phyloP scores from a whole-genome alignment of 2,888 invertebrate genomes.

The Strigamia maritima region DNA sequence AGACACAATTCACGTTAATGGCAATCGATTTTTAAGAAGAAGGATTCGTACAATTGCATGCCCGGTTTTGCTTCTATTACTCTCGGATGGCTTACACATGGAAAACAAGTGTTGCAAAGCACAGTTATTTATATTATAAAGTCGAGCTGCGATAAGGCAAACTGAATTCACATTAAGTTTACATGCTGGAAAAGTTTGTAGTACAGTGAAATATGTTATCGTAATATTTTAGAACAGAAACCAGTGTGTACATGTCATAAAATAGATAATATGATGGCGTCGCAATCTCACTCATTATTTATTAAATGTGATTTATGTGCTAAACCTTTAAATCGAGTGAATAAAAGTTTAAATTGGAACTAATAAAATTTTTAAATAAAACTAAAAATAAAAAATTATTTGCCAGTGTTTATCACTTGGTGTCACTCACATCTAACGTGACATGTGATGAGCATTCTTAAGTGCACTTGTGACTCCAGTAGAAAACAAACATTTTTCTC shows the following conservation, averaged over 20 bases:
- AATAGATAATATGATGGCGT: too few species aligned
- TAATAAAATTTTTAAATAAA: not conserved
- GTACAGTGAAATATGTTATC: too few species aligned
- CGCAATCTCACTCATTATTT: too few species aligned
- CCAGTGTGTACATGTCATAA: too few species aligned
- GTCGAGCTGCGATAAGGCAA: too few species aligned
- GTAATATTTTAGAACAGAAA: too few species aligned
- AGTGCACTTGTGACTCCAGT: conserved; percentile 3
- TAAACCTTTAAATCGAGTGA: too few species aligned
- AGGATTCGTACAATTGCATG: not conserved
- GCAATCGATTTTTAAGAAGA: conserved; percentile 15
- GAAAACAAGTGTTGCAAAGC: not conserved
- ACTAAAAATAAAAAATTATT: not conserved
- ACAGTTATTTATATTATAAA: too few species aligned
- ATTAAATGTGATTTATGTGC: too few species aligned
- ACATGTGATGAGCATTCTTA: conserved; percentile 2
- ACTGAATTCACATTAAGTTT: too few species aligned
- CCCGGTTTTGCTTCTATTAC: not conserved
- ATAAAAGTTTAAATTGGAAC: not conserved
- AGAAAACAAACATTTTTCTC: not conserved
- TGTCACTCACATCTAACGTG: not conserved
- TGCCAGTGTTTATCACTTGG: not conserved
- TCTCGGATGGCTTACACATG: not conserved
- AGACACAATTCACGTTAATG: conserved; percentile 19
- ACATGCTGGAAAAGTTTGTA: too few species aligned